phyloP scores from a whole-genome alignment of 2,797 vertebrate genomes.

The Microchirus variegatus region DNA sequence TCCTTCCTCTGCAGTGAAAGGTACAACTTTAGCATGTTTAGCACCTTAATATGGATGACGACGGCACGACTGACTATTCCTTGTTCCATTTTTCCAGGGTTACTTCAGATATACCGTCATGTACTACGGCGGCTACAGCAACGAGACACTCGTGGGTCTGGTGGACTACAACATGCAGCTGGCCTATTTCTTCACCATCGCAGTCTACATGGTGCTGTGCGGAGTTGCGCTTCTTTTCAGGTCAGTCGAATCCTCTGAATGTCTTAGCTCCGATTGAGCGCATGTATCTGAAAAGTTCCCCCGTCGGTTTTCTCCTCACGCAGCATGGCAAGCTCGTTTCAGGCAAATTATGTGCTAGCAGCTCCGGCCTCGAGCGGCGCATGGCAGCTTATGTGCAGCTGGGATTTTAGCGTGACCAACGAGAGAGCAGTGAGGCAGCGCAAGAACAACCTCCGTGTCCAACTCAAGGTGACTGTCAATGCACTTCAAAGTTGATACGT shows the following conservation, averaged over 20 bases:
- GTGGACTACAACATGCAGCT: conserved; percentile 89
- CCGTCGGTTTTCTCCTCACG: conserved; percentile 11
- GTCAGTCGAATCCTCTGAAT: conserved; percentile 70
- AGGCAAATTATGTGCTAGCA: conserved; percentile 82
- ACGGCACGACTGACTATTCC: too few relatives aligned
- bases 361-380: conserved; percentile 74
- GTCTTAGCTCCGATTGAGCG: not conserved
- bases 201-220: conserved; percentile 87
- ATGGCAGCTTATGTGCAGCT: conserved; percentile 89
- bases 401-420: conserved; percentile 92
- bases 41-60: too few relatives aligned
- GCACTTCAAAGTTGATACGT: not conserved
- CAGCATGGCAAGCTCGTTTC: conserved; percentile 91
- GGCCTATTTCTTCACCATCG: conserved; percentile 93
- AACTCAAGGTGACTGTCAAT: conserved; percentile 86
- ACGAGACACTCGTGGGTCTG: conserved; percentile 56
- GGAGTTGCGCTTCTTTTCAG: conserved; percentile 89
- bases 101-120: conserved; percentile 90
- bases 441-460: conserved; percentile 88
- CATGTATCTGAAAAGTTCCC: not conserved
- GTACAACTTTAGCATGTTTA: too few relatives aligned
- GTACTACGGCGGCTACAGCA: conserved; percentile 94
- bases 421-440: conserved; percentile 88
- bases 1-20: too few relatives aligned
- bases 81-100: conserved; percentile 78